Evolutionary conservation across 2,888 invertebrate genomes (phyloP).

Genomic region (Gisinianus flammeolus): DNA sequence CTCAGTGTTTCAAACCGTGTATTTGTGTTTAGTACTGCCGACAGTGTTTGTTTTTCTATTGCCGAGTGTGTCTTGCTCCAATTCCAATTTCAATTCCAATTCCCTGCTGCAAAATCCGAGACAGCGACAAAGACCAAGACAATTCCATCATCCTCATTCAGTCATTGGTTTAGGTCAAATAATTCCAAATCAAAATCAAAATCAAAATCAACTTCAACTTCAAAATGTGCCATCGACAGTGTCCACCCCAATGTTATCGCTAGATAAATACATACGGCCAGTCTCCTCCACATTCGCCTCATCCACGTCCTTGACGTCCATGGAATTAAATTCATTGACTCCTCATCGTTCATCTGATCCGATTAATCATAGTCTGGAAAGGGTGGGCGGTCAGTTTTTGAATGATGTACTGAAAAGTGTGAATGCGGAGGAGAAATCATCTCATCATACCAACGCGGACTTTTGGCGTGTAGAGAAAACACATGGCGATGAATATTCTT

Average conservation of each 20-base stretch:
- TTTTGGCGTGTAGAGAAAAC: background rate
- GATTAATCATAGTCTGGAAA: conserved; percentile 26
- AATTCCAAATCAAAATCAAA: no score
- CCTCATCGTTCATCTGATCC: conserved; percentile 35
- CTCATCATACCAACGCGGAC: background rate
- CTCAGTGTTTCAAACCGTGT: no score
- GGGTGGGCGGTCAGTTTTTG: background rate
- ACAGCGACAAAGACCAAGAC: background rate
- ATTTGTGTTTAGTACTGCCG: no score
- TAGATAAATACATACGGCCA: background rate
- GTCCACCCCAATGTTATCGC: background rate
- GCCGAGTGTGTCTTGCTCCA: no score
- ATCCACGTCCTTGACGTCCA: background rate
- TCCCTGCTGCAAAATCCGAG: background rate
- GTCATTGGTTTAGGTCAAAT: no score
- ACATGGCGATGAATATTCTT: background rate
- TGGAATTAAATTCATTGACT: no score
- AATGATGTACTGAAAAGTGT: background rate
- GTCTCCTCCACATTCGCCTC: background rate
- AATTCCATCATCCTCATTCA: background rate
- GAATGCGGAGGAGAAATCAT: background rate
- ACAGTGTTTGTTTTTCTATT: no score
- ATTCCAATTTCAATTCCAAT: no score
- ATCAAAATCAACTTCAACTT: no score
- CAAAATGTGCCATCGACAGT: background rate